phyloP scores from a whole-genome alignment of 2,888 invertebrate species.

The Clitarchus hookeri region DNA sequence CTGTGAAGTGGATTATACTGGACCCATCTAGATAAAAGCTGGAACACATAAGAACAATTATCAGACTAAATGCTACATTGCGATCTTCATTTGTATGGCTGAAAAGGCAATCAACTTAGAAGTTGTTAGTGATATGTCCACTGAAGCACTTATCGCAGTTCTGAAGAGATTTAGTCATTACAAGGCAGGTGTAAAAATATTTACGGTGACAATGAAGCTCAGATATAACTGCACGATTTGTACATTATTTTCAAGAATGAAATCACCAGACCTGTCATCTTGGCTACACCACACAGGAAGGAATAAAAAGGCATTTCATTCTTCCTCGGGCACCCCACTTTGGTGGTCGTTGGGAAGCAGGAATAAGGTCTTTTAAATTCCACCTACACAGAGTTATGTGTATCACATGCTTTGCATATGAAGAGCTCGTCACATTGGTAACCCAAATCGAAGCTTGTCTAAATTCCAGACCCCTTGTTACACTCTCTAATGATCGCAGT shows the following conservation, averaged over 20 bases:
- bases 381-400: conserved; percentile 48
- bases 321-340: conserved; percentile 48
- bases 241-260: too few relatives aligned
- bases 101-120: too few relatives aligned
- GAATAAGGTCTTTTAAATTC: conserved; percentile 38
- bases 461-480: too few relatives aligned
- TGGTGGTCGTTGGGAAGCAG: conserved; percentile 51
- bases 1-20: too few relatives aligned
- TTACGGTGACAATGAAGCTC: conserved; percentile 35
- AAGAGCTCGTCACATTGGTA: conserved; percentile 48
- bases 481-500: conserved; percentile 46
- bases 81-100: too few relatives aligned
- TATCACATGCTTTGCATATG: conserved; percentile 48
- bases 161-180: conserved; percentile 33
- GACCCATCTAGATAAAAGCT: too few relatives aligned
- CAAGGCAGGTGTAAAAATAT: conserved; percentile 29
- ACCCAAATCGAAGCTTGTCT: conserved; percentile 48
- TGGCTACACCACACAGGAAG: too few relatives aligned
- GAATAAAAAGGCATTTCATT: conserved; percentile 49
- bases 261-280: not conserved
- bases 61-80: too few relatives aligned
- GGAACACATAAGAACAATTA: too few relatives aligned
- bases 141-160: not conserved
- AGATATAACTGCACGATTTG: too few relatives aligned
- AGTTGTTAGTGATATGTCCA: too few relatives aligned